These are phyloP conservation scores for Pocota personata DNA, from an alignment of 2,888 invertebrate species.

Conservation along the genomic window DNA sequence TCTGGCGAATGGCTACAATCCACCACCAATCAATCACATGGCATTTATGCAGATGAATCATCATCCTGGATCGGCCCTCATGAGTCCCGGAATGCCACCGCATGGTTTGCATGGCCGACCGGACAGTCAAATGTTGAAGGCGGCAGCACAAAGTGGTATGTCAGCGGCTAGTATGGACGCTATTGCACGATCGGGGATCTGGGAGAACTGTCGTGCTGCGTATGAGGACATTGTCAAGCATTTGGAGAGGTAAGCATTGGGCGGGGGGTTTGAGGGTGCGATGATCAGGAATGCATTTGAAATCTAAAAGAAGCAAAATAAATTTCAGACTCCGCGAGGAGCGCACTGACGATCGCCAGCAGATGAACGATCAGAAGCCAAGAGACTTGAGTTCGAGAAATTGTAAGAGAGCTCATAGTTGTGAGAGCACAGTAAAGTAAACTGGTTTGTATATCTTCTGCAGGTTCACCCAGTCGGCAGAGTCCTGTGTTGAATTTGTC, in stretches of 20 bases:
- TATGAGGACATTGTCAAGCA: constrained; percentile 98
- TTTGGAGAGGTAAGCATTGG: constrained; percentile 91
- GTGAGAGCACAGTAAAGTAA: neutral
- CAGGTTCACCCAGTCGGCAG: constrained; percentile 91
- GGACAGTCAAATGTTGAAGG: constrained; percentile 89
- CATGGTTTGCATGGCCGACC: constrained; percentile 91
- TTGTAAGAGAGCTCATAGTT: constrained; percentile 84
- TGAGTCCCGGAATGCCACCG: constrained; percentile 94
- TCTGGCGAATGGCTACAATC: constrained; percentile 96
- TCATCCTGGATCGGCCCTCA: constrained; percentile 89
- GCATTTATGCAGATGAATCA: constrained; percentile 96
- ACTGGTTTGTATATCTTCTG: constrained; percentile 28
- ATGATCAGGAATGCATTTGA: constrained; percentile 51
- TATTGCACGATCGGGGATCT: constrained; percentile 94
- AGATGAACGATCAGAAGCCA: constrained; percentile 92
- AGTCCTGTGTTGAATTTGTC: constrained; percentile 96
- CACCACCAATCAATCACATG: constrained; percentile 96
- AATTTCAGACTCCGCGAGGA: constrained; percentile 91
- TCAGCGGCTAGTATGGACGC: constrained; percentile 91
- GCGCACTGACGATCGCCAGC: constrained; percentile 92
- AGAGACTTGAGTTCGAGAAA: constrained; percentile 94
- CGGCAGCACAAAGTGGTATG: constrained; percentile 90
- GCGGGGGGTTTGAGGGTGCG: neutral
- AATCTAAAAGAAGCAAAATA: constrained; percentile 71
- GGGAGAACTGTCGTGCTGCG: constrained; percentile 97